Base-by-base conservation (phyloP, 2,113 vertebrate species). In the Myotis yumanensis region DNA sequence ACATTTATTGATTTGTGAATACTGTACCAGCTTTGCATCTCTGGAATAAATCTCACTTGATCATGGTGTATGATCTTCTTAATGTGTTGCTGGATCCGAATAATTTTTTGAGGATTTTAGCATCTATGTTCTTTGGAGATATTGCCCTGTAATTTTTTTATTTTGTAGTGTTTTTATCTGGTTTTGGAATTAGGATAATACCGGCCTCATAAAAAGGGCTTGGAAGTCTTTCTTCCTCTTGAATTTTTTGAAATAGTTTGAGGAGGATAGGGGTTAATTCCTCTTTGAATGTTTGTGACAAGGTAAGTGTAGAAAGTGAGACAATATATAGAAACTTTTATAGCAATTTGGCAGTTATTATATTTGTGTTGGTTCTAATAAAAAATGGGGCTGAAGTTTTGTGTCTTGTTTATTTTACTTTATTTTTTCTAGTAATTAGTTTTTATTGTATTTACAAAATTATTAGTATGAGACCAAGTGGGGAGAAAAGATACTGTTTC, bases 401-500 rank as follows among this genome's bases (percentile, higher is more conserved):
- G 12, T 16, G 14, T 25, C 28, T 93, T 80, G 7, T 37, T 86
- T 82, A 37, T 48, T 68, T 66, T 82, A 37, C 37, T 68, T 66
- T 35, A 59, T 94, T 83, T 88, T 90, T 91, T 68, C 51, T 82
- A 68, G n/a, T 66, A 88, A 37, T 82, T 66, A 22, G 9, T 54
- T 93, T 91, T 89, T 66, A 40, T 82, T 89, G 9, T 40, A 68
- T 83, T 81, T 81, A 46, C 30, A 57, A 79, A 89, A 89, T n/a
- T 76, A 43, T 35, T 9, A 59, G 0, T 81, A 32, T 75, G 46
- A 87, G 37, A 51, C 16, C 62, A 75, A 2, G 4, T 59, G 17
- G 48, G 14, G 11, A 71, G 62, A 66, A 68, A 59, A 54, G 2
- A 62, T 77, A 54, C 51, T 20, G 4, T 71, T 77, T 89, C 11